Percentiles rank a stretch among this genome's conserved stretches.
Conservation (phyloP, 2,888 invertebrate species). For the Diaphora mendica region DNA sequence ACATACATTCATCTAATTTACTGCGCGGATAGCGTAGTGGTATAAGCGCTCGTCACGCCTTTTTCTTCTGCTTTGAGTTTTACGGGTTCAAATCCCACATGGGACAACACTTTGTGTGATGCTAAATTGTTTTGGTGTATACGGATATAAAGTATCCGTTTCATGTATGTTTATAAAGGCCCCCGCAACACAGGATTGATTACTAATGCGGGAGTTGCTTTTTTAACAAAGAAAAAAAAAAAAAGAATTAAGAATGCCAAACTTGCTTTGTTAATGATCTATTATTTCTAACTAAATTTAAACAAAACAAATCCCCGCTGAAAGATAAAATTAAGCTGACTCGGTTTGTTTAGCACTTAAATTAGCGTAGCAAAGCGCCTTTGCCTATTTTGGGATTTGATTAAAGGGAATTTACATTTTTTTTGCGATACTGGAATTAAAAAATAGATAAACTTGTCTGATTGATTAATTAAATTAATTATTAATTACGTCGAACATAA, state of each 20-base stretch:
- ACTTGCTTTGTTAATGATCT: background rate
- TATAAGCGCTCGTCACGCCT: too few relatives aligned
- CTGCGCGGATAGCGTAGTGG: too few relatives aligned
- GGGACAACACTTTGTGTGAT: too few relatives aligned
- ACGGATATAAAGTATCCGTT: too few relatives aligned
- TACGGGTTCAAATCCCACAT: too few relatives aligned
- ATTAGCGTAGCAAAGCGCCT: constrained; percentile 42
- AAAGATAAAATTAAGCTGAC: constrained; percentile 45
- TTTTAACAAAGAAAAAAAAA: too few relatives aligned
- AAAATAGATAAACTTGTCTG: background rate
- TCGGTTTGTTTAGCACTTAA: constrained; percentile 51
- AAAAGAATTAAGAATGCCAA: background rate
- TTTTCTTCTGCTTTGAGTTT: too few relatives aligned
- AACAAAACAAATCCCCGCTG: constrained; percentile 33
- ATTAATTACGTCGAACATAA: background rate
- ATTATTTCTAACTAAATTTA: constrained; percentile 8
- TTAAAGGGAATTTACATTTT: constrained; percentile 23
- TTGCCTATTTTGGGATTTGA: constrained; percentile 26
- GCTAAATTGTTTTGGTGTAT: too few relatives aligned
- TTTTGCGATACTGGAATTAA: constrained; percentile 17
- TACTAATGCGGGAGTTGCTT: too few relatives aligned
- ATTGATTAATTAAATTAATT: background rate
- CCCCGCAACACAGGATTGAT: too few relatives aligned
- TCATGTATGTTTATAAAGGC: too few relatives aligned
- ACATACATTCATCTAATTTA: background rate